These are phyloP conservation scores for Nothocercus nigrocapillus DNA, from an alignment of 2,113 vertebrate species.

Conservation along the genomic window DNA sequence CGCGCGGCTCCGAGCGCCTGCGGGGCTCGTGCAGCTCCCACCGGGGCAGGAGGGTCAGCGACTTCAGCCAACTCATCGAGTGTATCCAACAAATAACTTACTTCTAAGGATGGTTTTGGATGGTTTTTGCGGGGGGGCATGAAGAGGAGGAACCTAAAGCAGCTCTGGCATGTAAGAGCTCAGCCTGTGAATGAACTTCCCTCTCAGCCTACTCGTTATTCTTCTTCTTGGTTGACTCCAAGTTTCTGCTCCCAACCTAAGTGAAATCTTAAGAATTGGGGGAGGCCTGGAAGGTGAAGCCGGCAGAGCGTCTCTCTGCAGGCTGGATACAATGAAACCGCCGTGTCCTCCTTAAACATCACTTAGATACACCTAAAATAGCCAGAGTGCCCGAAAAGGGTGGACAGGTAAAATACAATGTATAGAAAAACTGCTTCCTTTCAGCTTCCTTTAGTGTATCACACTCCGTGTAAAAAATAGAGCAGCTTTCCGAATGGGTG, in stretches of 20 bases:
- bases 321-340: background rate
- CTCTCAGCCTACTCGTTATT: background rate
- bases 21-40: background rate
- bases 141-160: background rate
- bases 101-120: no score
- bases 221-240: background rate
- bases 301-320: background rate
- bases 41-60: no score
- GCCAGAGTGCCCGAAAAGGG: background rate
- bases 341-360: background rate
- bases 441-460: background rate
- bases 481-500: background rate
- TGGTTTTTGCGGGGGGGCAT: background rate
- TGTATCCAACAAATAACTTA: background rate
- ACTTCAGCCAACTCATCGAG: background rate
- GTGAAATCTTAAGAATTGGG: background rate
- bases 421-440: background rate
- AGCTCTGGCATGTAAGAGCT: background rate
- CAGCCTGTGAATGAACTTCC: background rate
- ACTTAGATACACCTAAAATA: background rate
- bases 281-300: background rate
- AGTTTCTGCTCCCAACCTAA: background rate
- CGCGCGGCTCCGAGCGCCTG: no score
- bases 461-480: fast-evolving
- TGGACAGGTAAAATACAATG: background rate